phyloP scores from a whole-genome alignment of 1,140 invertebrate genomes.

The Megalopta genalis region DNA sequence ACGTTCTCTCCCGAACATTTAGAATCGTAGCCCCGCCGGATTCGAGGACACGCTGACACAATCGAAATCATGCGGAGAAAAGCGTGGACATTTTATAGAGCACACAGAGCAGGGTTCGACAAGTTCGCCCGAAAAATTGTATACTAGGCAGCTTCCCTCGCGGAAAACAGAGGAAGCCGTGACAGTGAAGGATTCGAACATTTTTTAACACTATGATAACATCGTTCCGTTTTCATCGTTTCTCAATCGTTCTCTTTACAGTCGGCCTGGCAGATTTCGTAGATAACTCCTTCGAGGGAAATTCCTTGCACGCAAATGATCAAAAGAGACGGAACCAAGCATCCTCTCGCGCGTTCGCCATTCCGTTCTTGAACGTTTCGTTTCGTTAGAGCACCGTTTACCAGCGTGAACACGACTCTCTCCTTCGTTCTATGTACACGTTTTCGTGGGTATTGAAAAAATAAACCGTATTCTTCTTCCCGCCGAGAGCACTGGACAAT shows the following conservation, averaged over 20 bases:
- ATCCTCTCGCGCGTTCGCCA: background rate
- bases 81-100: background rate
- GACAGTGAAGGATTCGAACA: background rate
- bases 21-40: background rate
- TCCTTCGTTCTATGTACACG: conserved; percentile 19
- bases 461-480: conserved; percentile 27
- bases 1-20: background rate
- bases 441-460: conserved; percentile 40
- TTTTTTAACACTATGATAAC: background rate
- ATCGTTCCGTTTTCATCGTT: background rate
- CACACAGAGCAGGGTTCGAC: background rate
- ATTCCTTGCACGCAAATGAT: conserved; percentile 8
- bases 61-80: background rate
- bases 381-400: conserved; percentile 19
- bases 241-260: background rate
- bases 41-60: background rate
- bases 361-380: background rate
- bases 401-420: background rate
- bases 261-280: background rate
- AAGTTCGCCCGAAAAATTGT: background rate
- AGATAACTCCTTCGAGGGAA: background rate
- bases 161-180: background rate
- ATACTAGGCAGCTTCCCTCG: background rate
- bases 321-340: background rate
- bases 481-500: conserved; percentile 27